Evolutionary conservation across 1,140 invertebrate species (phyloP).

Genomic region (Lepidurus packardi): DNA sequence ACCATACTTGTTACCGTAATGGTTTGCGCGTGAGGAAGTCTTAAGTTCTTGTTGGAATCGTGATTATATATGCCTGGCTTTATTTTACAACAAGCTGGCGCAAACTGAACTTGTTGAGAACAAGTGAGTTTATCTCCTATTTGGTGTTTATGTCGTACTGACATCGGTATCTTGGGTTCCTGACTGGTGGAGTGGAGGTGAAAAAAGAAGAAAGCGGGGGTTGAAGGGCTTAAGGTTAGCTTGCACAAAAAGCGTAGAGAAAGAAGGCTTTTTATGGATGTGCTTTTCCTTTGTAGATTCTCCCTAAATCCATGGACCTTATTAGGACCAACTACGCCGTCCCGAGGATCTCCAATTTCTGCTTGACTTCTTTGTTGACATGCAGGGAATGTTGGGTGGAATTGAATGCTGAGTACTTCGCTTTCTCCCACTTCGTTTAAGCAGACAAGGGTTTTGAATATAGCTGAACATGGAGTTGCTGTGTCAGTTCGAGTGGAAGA

Average conservation of each 20-base stretch:
- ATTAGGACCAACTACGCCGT: not conserved
- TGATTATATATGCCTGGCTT: not conserved
- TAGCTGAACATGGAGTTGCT: not conserved
- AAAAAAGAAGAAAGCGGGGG: not conserved
- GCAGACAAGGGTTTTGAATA: not conserved
- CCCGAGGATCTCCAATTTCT: not conserved
- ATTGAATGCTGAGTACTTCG: not conserved
- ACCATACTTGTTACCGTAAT: not conserved
- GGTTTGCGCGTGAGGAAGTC: not conserved
- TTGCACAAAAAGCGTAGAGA: not conserved
- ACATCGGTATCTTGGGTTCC: not conserved
- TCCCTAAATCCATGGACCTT: constrained; percentile 14
- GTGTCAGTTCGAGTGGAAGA: not conserved
- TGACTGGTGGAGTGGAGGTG: not conserved
- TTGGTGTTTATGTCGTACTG: not conserved
- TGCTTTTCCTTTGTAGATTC: not conserved
- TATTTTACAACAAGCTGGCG: not conserved
- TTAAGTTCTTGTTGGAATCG: not conserved
- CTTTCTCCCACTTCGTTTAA: not conserved
- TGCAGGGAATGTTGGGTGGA: not conserved
- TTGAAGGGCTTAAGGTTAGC: not conserved
- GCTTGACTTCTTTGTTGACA: not conserved
- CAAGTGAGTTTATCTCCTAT: not conserved
- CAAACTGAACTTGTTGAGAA: not conserved
- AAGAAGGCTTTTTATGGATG: not conserved